Evolutionary conservation across 2,797 vertebrate genomes (phyloP).

Genomic region (Babyrousa celebensis): DNA sequence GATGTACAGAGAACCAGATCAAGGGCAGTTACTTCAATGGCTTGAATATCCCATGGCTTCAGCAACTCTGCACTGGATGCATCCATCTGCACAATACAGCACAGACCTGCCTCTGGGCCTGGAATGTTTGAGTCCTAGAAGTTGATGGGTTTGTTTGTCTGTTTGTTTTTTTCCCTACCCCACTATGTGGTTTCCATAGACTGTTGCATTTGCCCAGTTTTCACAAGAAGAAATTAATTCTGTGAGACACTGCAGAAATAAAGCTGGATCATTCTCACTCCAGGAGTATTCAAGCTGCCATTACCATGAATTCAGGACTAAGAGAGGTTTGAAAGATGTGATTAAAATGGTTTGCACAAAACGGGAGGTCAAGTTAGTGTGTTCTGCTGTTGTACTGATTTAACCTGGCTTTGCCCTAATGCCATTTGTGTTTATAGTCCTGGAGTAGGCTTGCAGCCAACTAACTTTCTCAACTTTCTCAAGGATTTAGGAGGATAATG

Average conservation of each 20-base stretch:
- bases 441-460: not conserved
- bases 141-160: not conserved
- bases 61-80: not conserved
- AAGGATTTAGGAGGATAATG: not conserved
- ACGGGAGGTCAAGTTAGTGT: not conserved
- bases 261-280: not conserved
- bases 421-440: not conserved
- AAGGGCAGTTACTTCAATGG: not conserved
- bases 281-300: not conserved
- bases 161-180: not conserved
- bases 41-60: not conserved
- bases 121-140: not conserved
- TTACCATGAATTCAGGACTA: not conserved
- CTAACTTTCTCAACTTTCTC: not conserved
- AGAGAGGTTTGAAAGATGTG: not conserved
- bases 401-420: not conserved
- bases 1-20: not conserved
- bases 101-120: not conserved
- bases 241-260: conserved; percentile 11
- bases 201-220: not conserved
- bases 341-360: not conserved
- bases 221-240: conserved; percentile 5
- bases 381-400: not conserved
- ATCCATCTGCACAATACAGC: not conserved
- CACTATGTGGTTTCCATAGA: not conserved